phyloP scores from a whole-genome alignment of 2,113 vertebrate genomes.

The Charadrius vociferus region DNA sequence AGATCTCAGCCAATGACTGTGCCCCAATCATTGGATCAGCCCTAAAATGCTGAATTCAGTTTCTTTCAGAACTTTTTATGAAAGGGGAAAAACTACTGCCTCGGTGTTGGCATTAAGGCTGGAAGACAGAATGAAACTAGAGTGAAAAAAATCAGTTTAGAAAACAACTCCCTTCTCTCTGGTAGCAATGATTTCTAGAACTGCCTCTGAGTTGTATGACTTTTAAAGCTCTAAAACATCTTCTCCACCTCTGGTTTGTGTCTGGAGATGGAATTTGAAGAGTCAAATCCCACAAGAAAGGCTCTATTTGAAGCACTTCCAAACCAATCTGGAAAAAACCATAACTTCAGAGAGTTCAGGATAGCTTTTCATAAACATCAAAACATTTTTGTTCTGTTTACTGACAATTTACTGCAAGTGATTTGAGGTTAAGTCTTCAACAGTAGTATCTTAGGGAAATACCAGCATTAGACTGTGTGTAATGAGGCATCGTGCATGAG shows the following conservation, averaged over 20 bases:
- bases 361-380: constrained; percentile 38
- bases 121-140: not conserved
- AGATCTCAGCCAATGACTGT: not conserved
- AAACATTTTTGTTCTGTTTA: constrained; percentile 35
- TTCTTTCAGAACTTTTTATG: not conserved
- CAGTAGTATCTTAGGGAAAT: not conserved
- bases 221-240: constrained; percentile 21
- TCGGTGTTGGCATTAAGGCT: not conserved
- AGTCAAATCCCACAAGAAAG: constrained; percentile 50
- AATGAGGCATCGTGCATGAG: not conserved
- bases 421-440: constrained; percentile 23
- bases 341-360: constrained; percentile 30
- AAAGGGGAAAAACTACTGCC: not conserved
- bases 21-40: not conserved
- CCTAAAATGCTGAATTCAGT: not conserved
- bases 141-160: not conserved
- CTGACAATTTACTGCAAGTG: not conserved
- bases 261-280: not conserved
- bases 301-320: constrained; percentile 37
- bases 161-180: not conserved
- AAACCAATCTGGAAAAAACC: not conserved
- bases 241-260: constrained; percentile 12
- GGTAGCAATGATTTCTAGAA: not conserved
- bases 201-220: not conserved
- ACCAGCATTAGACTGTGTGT: not conserved